Base-by-base conservation (phyloP, 2,797 vertebrate genomes). In the Phylloscopus collybita region DNA sequence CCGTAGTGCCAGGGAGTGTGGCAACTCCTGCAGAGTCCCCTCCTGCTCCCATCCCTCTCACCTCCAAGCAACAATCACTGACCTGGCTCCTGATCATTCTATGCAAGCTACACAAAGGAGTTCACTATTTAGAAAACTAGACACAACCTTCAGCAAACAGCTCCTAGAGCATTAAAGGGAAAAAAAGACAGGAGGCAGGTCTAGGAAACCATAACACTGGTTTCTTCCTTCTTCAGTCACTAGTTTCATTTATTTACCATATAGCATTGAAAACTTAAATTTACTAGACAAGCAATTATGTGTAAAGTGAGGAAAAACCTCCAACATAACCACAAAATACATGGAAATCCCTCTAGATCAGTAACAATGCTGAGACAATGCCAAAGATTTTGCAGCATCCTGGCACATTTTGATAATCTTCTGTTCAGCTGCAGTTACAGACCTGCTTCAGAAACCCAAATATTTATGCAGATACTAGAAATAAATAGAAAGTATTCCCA, bases 1-100 rank as follows among this genome's bases (percentile, higher is more conserved):
- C 16, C 23, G 5, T 0, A 5, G 12, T 38, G 61, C 30, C 76
- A 36, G 23, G 32, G 22, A 64, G 19, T 0, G 4, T 16, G 32
- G 27, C 32, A 36, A 19, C 10, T 34, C 50, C 44, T 51, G 45
- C 36, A 66, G 62, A 61, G 84, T 3, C 27, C 44, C 72, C 57
- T 67, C 4, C 3, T 32, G 29, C 7, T 56, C 69, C 61, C 38
- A 38, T 59, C 51, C 23, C 38, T 29, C 49, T 65, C 78, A 30
- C 22, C 44, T 60, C 38, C 78, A 69, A 67, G 23, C 49, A 78
- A 36, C 53, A 51, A 56, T 9, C 60, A 20, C 16, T 53, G 36
- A 65, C 17, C 26, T 42, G 47, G 42, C 81, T 75, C 51, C 42
- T 29, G 65, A 15, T 8, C 34, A 20, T 22, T 13, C 13, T 0